Percentiles rank a stretch among this genome's conserved stretches.
These are phyloP conservation scores for Pterostichus madidus DNA, from an alignment of 2,888 invertebrate genomes.

Conservation along the genomic window DNA sequence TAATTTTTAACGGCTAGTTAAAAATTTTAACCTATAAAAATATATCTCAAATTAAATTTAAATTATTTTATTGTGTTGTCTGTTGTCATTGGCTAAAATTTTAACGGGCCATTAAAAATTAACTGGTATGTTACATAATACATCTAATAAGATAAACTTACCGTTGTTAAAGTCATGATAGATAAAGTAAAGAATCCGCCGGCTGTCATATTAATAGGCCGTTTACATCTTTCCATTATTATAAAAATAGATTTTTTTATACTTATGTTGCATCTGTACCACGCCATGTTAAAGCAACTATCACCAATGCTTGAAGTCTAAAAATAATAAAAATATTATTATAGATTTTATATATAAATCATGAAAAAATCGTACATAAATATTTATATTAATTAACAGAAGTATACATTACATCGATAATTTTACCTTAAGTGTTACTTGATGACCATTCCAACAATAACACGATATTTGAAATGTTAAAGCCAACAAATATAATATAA, in stretches of 20 bases:
- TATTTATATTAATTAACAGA: no score
- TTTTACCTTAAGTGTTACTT: conserved; percentile 53
- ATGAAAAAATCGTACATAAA: neutral
- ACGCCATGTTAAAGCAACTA: conserved; percentile 38
- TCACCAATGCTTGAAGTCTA: conserved; percentile 41
- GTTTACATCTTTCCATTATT: conserved; percentile 42
- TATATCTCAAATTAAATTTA: neutral
- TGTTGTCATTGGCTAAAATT: no score
- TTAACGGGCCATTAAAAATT: no score
- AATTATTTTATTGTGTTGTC: no score
- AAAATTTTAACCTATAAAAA: neutral
- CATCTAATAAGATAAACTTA: neutral
- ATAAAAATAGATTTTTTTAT: conserved; percentile 30
- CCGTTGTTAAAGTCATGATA: conserved; percentile 19
- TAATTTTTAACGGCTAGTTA: no score
- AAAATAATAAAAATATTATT: neutral
- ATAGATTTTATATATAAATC: neutral
- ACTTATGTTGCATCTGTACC: conserved; percentile 26
- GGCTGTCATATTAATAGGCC: conserved; percentile 37
- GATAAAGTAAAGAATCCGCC: conserved; percentile 25
- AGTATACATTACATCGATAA: neutral
- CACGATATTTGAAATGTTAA: conserved; percentile 50
- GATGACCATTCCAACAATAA: conserved; percentile 64
- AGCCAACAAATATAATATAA: conserved; percentile 49
- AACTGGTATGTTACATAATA: no score